A percentile compares a stretch with the other conserved stretches of the same genome.
Conservation (phyloP, 2,113 vertebrate genomes). For the Aix galericulata region DNA sequence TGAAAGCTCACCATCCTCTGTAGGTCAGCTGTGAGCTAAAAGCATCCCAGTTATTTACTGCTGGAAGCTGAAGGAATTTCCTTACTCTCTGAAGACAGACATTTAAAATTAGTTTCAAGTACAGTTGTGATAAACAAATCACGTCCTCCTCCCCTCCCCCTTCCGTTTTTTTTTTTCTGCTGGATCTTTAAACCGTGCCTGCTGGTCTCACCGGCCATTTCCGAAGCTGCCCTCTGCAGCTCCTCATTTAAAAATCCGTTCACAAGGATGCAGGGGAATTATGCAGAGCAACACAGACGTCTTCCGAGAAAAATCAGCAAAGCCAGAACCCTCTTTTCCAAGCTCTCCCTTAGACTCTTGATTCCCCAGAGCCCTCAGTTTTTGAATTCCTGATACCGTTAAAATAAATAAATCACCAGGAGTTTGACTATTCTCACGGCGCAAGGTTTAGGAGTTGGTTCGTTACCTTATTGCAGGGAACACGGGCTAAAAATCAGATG, state of each 20-base stretch:
- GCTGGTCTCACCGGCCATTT: neutral
- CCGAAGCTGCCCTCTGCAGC: neutral
- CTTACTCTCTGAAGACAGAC: conserved; percentile 33
- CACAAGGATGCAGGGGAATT: neutral
- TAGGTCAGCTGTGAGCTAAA: conserved; percentile 46
- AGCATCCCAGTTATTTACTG: conserved; percentile 54
- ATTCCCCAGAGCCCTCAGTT: neutral
- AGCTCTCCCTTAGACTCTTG: neutral
- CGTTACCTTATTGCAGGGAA: neutral
- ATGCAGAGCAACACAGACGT: neutral
- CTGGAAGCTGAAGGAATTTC: conserved; percentile 54
- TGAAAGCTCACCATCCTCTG: neutral
- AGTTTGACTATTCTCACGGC: neutral
- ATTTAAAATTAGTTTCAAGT: conserved; percentile 51
- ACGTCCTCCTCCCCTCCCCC: neutral
- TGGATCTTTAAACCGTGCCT: neutral
- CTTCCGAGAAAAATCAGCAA: neutral
- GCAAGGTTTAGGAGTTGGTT: neutral
- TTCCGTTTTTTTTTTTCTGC: neutral
- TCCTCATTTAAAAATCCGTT: neutral
- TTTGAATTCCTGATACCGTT: neutral
- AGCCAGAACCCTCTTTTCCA: neutral
- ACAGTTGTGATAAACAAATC: conserved; percentile 53
- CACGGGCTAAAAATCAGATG: neutral
- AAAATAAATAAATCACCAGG: neutral